These are phyloP conservation scores for Vanessa atalanta DNA, from an alignment of 1,140 invertebrate species.

Conservation along the genomic window DNA sequence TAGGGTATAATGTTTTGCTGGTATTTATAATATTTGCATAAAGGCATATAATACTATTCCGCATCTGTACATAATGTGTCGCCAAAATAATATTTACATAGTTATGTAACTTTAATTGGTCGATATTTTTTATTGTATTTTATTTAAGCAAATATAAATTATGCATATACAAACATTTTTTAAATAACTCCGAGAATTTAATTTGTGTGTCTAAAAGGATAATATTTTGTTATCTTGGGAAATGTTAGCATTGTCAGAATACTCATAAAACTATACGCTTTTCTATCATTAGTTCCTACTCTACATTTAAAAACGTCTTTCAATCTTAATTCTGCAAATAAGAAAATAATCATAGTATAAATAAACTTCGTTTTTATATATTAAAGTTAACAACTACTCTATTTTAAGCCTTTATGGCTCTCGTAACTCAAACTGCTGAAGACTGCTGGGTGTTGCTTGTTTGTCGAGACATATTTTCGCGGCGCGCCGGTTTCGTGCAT, in stretches of 20 bases:
- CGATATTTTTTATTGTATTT: no score
- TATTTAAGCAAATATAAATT: no score
- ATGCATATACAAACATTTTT: no score
- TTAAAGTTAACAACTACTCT: conserved; percentile 10
- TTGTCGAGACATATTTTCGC: conserved; percentile 73
- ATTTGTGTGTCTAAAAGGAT: neutral
- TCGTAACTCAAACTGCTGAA: conserved; percentile 54
- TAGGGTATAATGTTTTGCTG: neutral
- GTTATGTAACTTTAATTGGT: no score
- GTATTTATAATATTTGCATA: neutral
- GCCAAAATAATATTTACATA: no score
- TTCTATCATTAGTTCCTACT: neutral
- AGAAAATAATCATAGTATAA: neutral
- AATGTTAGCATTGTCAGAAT: neutral
- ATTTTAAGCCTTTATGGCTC: conserved; percentile 16
- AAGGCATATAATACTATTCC: no score
- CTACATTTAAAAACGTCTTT: no score
- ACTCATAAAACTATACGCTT: neutral
- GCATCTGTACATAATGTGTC: no score
- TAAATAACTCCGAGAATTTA: no score
- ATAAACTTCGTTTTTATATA: conserved; percentile 10
- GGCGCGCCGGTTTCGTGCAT: conserved; percentile 64
- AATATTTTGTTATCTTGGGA: neutral
- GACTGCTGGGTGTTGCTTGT: conserved; percentile 49
- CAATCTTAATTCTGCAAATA: neutral